Conservation (phyloP, 2,113 vertebrate genomes). For the Phycodurus eques region DNA sequence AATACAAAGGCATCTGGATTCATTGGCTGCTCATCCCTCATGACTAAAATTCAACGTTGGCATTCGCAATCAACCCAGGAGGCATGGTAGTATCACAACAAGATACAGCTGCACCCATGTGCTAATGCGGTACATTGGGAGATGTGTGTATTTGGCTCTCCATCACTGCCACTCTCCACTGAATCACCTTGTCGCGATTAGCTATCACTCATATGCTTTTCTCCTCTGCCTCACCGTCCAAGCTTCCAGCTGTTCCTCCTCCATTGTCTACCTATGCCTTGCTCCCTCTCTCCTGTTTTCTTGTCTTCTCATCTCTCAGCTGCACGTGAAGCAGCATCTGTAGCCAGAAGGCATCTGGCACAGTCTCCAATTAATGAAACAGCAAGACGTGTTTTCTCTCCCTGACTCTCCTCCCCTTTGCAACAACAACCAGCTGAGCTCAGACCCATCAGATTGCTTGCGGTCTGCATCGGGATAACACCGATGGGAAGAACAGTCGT, state of each 20-base stretch:
- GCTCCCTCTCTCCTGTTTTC: constrained; percentile 10
- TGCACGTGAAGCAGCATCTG: constrained; percentile 44
- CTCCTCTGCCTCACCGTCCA: constrained; percentile 1
- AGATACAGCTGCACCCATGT: neutral
- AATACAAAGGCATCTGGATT: too few species aligned
- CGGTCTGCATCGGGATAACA: constrained; percentile 1
- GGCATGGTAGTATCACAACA: neutral
- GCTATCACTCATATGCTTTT: constrained; percentile 27
- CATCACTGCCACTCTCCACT: constrained; percentile 19
- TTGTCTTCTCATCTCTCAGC: constrained; percentile 45
- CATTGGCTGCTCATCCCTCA: neutral
- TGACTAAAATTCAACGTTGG: neutral
- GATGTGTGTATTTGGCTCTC: constrained; percentile 14
- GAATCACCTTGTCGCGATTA: constrained; percentile 42
- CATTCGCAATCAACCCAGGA: neutral
- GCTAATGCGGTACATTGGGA: neutral
- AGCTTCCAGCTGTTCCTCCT: constrained; percentile 15
- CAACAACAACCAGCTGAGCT: constrained; percentile 37
- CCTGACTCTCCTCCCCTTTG: constrained; percentile 20
- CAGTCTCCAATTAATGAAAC: constrained; percentile 60
- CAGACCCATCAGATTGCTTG: constrained; percentile 34
- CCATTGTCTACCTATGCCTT: constrained; percentile 2
- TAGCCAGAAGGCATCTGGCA: constrained; percentile 59
- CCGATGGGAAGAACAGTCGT: constrained; percentile 17
- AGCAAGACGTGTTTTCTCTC: constrained; percentile 43